Evolutionary conservation across 2,888 invertebrate genomes (phyloP).

Genomic region (Phymatocera aterrima): DNA sequence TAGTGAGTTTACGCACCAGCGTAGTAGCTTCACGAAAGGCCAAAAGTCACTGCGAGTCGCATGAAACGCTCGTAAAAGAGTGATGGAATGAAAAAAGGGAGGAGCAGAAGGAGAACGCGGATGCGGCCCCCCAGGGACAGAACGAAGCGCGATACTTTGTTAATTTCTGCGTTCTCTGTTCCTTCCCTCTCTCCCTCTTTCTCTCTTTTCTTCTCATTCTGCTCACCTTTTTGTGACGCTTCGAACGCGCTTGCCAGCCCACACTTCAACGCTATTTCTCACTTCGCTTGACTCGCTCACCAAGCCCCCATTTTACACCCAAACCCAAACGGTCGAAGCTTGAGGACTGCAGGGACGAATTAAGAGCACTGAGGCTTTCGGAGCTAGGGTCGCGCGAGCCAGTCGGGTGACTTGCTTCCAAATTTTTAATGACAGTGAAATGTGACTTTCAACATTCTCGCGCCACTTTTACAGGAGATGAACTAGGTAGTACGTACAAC

Average conservation of each 20-base stretch:
- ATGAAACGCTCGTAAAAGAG: conserved; percentile 32
- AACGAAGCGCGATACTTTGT: conserved; percentile 29
- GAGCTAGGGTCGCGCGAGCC: no score
- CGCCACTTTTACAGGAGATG: no score
- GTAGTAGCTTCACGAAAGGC: conserved; percentile 1
- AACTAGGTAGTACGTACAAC: no score
- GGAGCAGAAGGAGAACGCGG: neutral
- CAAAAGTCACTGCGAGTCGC: conserved; percentile 16
- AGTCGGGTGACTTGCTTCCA: neutral
- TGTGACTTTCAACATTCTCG: neutral
- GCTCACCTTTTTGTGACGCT: no score
- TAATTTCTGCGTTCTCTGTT: neutral
- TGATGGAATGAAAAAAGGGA: no score
- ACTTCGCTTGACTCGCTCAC: conserved; percentile 16
- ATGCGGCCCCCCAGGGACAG: conserved; percentile 12
- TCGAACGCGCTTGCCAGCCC: neutral
- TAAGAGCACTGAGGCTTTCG: conserved; percentile 7
- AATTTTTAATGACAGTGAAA: neutral
- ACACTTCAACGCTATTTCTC: conserved; percentile 8
- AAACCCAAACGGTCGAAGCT: conserved; percentile 11
- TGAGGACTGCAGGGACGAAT: conserved; percentile 17
- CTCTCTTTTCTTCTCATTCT: neutral
- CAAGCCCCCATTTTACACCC: neutral
- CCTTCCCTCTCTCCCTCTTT: neutral
- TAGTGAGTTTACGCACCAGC: conserved; percentile 3